phyloP scores from a whole-genome alignment of 37 sponge, comb jelly and placozoan species.

The Theonella swinhoei region DNA sequence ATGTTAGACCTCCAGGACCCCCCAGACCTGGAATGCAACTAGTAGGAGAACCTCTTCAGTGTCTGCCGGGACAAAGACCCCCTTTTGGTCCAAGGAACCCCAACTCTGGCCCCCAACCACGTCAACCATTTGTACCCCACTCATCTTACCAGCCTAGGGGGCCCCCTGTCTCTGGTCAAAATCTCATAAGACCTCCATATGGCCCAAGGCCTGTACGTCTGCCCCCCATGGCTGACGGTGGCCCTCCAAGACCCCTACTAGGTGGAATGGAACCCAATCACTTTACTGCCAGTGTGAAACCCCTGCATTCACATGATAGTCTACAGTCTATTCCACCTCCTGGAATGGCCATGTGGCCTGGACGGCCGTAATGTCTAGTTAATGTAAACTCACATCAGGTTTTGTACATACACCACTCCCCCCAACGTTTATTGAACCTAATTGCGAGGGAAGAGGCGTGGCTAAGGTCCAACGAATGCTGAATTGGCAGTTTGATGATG shows the following conservation, averaged over 20 bases:
- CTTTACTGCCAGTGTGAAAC: neutral
- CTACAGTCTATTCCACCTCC: neutral
- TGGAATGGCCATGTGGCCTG: neutral
- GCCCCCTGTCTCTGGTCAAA: neutral
- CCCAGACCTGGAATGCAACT: neutral
- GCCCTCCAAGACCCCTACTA: neutral
- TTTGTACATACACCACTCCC: too few species aligned
- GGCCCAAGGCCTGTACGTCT: neutral
- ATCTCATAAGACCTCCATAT: neutral
- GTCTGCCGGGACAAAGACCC: neutral
- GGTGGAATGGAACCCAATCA: neutral
- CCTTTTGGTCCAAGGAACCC: neutral
- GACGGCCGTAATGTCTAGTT: too few species aligned
- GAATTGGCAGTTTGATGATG: too few species aligned
- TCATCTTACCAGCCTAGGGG: neutral
- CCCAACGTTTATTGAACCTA: too few species aligned
- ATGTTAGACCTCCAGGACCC: neutral
- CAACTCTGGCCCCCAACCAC: neutral
- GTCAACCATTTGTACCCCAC: neutral
- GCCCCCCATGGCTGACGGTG: too few species aligned
- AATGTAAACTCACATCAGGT: too few species aligned
- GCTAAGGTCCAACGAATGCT: too few species aligned
- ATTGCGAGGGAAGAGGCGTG: too few species aligned
- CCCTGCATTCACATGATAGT: neutral
- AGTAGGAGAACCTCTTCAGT: too few species aligned